Evolutionary conservation across 2,797 vertebrate species (phyloP).

Genomic region (Benthosema pterotum): DNA sequence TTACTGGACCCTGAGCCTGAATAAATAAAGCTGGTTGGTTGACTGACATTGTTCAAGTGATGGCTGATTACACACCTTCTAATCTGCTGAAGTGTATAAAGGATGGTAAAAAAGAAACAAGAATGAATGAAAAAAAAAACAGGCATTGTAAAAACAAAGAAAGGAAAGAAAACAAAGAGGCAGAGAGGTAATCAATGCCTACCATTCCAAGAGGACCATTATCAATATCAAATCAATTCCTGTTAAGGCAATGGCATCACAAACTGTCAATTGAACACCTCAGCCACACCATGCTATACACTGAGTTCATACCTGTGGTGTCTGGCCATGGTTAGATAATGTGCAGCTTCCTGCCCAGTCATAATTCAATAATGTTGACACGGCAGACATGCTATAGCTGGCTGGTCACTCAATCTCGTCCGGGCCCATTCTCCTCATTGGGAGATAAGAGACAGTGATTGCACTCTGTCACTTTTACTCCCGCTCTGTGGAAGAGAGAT

Average conservation of each 20-base stretch:
- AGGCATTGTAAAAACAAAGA: neutral
- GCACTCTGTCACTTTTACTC: constrained; percentile 72
- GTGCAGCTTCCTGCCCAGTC: constrained; percentile 59
- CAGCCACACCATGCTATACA: constrained; percentile 33
- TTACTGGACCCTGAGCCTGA: too few relatives aligned
- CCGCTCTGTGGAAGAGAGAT: constrained; percentile 52
- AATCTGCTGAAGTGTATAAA: constrained; percentile 20
- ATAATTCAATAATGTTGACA: constrained; percentile 75
- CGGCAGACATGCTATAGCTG: constrained; percentile 49
- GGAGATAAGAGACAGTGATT: constrained; percentile 74
- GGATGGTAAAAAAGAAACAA: neutral
- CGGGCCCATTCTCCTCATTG: constrained; percentile 60
- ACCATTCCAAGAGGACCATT: constrained; percentile 40
- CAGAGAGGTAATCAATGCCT: neutral
- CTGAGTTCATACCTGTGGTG: constrained; percentile 22
- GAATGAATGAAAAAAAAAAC: neutral
- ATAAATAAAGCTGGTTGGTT: too few relatives aligned
- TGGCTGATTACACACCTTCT: constrained; percentile 28
- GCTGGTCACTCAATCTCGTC: constrained; percentile 62
- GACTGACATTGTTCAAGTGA: constrained; percentile 27
- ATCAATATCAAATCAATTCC: constrained; percentile 49
- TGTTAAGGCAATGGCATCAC: constrained; percentile 43
- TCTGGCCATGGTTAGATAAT: constrained; percentile 52
- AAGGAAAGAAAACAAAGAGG: neutral
- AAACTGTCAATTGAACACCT: constrained; percentile 53